A percentile compares a stretch with the other conserved stretches of the same genome.
phyloP scores from a whole-genome alignment of 2,888 invertebrate genomes.

The Anorthoa munda region DNA sequence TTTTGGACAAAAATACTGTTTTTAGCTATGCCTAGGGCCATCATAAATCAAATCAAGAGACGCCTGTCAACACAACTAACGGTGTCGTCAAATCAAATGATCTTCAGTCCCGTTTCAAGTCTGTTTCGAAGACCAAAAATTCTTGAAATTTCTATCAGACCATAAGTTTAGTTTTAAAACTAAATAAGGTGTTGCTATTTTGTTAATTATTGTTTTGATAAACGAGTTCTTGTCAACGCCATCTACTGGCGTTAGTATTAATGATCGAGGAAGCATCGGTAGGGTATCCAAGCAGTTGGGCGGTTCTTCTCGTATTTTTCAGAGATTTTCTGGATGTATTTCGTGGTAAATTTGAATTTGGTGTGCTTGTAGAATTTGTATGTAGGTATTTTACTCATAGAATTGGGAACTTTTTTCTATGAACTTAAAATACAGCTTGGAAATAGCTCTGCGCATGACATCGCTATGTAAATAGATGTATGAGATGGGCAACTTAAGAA shows the following conservation, averaged over 20 bases:
- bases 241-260: constrained; percentile 70
- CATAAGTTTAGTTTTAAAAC: constrained; percentile 28
- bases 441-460: too few species aligned
- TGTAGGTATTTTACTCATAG: too few species aligned
- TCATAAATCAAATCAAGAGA: constrained; percentile 18
- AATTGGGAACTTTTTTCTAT: too few species aligned
- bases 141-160: constrained; percentile 12
- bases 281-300: constrained; percentile 10
- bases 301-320: background rate
- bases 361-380: too few species aligned
- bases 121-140: background rate
- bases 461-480: too few species aligned
- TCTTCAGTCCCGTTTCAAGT: constrained; percentile 9
- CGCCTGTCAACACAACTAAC: constrained; percentile 24
- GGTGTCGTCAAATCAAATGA: constrained; percentile 24
- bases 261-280: constrained; percentile 57
- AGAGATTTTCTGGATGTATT: too few species aligned
- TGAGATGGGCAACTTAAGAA: too few species aligned
- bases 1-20: too few species aligned
- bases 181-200: constrained; percentile 60
- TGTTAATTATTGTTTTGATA: constrained; percentile 77
- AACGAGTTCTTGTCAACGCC: constrained; percentile 75
- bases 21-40: background rate
- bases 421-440: too few species aligned
- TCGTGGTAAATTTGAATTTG: too few species aligned